phyloP scores from a whole-genome alignment of 2,797 vertebrate species.

The Myotis findleyi region DNA sequence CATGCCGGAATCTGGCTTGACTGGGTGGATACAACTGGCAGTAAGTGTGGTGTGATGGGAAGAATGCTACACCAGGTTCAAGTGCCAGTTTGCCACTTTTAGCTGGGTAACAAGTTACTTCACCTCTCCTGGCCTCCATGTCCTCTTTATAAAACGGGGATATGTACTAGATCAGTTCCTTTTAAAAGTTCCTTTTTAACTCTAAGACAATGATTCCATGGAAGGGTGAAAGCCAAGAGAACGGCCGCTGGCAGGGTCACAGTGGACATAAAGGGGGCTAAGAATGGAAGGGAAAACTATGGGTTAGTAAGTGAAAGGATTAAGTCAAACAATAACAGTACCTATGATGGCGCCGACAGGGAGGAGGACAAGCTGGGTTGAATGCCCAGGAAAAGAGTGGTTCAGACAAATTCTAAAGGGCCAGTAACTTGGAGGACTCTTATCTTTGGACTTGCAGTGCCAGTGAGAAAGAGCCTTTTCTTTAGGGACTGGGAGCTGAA shows the following conservation, averaged over 20 bases:
- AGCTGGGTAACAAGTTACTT: not conserved
- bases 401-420: not conserved
- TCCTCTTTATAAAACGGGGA: not conserved
- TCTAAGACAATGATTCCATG: not conserved
- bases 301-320: not conserved
- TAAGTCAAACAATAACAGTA: not conserved
- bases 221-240: not conserved
- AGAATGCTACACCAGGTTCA: not conserved
- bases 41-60: not conserved
- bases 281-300: constrained; percentile 3
- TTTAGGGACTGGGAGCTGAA: not conserved
- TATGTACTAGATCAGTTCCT: not conserved
- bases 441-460: not conserved
- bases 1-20: not conserved
- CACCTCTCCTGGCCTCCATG: not conserved
- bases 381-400: not conserved
- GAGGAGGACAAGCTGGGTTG: not conserved
- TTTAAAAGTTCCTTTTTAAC: not conserved
- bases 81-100: not conserved
- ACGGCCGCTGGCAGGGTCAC: not conserved
- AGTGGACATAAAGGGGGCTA: not conserved
- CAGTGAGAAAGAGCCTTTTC: not conserved
- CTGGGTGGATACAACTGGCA: not conserved
- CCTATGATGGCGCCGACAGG: not conserved
- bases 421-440: not conserved